A percentile compares a stretch with the other conserved stretches of the same genome.
Evolutionary conservation across 2,797 vertebrate species (phyloP).

Genomic region (Siniperca undulata): DNA sequence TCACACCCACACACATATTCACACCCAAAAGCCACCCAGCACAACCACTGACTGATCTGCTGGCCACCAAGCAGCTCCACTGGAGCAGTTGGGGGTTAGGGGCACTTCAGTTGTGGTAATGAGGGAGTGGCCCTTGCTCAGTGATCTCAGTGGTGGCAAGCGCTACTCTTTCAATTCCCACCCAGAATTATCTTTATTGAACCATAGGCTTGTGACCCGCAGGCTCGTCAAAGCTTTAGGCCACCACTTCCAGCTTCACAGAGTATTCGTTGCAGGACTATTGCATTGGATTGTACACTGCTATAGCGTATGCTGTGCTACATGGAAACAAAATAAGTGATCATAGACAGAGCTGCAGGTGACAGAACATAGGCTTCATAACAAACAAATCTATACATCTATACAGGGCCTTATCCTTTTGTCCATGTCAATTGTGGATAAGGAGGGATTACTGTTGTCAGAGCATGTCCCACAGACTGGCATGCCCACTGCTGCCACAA

Average conservation of each 20-base stretch:
- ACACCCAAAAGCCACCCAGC: slow-evolving; percentile 17
- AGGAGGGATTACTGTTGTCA: slow-evolving; percentile 70
- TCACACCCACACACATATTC: slow-evolving; percentile 45
- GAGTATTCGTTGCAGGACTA: background rate
- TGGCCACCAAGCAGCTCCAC: slow-evolving; percentile 19
- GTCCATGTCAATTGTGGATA: slow-evolving; percentile 62
- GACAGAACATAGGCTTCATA: background rate
- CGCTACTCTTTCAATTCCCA: slow-evolving; percentile 9
- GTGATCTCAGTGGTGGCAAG: slow-evolving; percentile 11
- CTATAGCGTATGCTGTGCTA: background rate
- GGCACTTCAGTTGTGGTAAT: slow-evolving; percentile 34
- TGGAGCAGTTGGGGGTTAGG: slow-evolving; percentile 8
- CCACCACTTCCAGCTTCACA: slow-evolving; percentile 3
- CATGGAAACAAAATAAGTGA: slow-evolving; percentile 1
- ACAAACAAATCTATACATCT: background rate
- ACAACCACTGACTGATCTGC: slow-evolving; percentile 43
- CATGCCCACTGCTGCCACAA: slow-evolving; percentile 49
- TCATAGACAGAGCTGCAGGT: background rate
- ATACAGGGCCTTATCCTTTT: slow-evolving; percentile 53
- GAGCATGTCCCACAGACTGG: slow-evolving; percentile 44
- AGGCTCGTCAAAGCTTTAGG: slow-evolving; percentile 12
- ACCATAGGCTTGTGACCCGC: slow-evolving; percentile 4
- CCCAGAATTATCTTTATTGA: slow-evolving; percentile 14
- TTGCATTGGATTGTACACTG: background rate
- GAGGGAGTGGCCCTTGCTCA: slow-evolving; percentile 36